phyloP scores from a whole-genome alignment of 2,797 vertebrate genomes.

The Hipposideros larvatus region DNA sequence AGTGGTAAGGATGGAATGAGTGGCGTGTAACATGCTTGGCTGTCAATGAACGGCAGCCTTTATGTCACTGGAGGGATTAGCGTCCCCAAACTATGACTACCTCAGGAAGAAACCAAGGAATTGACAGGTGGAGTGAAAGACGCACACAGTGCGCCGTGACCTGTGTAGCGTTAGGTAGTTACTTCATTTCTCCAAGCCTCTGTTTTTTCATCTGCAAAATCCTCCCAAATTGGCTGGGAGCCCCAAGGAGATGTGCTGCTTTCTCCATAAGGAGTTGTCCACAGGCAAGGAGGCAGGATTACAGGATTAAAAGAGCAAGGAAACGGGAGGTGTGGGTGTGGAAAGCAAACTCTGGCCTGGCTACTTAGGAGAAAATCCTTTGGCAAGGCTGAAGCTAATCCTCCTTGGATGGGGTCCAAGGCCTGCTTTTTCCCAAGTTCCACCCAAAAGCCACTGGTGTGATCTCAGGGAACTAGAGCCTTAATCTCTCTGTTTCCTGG shows the following conservation, averaged over 20 bases:
- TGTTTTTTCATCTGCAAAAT: slow-evolving; percentile 35
- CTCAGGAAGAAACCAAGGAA: slow-evolving; percentile 1
- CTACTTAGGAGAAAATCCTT: slow-evolving; percentile 75
- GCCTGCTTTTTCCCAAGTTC: slow-evolving; percentile 41
- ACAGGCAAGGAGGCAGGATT: not conserved
- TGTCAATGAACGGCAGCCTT: not conserved
- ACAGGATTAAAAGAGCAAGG: slow-evolving; percentile 39
- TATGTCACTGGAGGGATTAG: not conserved
- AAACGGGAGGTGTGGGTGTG: slow-evolving; percentile 37
- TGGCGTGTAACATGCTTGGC: not conserved
- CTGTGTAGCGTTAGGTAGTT: not conserved
- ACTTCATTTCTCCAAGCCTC: slow-evolving; percentile 19
- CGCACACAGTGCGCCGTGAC: not conserved
- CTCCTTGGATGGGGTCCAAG: slow-evolving; percentile 57
- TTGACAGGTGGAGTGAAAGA: not conserved
- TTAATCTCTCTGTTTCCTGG: slow-evolving; percentile 1
- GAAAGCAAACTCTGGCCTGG: slow-evolving; percentile 59
- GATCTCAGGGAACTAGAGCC: slow-evolving; percentile 19
- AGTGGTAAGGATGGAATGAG: not conserved
- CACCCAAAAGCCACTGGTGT: not conserved
- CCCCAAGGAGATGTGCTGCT: not conserved
- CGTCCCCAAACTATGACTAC: not conserved
- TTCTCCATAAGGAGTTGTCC: not conserved
- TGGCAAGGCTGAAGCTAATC: slow-evolving; percentile 68
- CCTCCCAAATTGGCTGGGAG: slow-evolving; percentile 18